Percentiles rank a stretch among this genome's conserved stretches.
phyloP scores from a whole-genome alignment of 2,888 invertebrate species.

The Melinopterus prodromus region DNA sequence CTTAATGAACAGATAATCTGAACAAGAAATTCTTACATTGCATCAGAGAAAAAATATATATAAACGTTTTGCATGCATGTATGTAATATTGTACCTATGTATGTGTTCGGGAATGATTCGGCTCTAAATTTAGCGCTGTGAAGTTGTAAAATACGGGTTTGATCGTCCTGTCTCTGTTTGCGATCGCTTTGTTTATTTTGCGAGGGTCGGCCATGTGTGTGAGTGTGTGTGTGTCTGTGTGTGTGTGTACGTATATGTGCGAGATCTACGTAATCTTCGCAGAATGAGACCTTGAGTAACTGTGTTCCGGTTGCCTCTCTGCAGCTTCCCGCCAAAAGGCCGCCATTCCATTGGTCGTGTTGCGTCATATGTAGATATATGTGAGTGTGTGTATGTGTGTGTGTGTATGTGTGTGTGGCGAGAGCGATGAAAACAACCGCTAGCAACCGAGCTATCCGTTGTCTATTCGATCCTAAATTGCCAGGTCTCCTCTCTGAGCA shows the following conservation, averaged over 20 bases:
- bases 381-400: no score
- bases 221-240: not conserved
- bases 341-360: not conserved
- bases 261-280: not conserved
- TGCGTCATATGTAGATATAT: not conserved
- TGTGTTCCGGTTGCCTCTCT: not conserved
- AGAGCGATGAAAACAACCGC: no score
- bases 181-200: not conserved
- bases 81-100: not conserved
- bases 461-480: no score
- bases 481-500: no score
- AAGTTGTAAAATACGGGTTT: not conserved
- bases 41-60: no score
- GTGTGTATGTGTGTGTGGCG: no score
- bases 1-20: no score
- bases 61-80: not conserved
- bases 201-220: not conserved
- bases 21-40: no score
- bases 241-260: not conserved
- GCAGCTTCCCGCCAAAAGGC: not conserved
- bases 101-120: not conserved
- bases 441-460: no score
- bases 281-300: slow-evolving; percentile 4
- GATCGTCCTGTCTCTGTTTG: not conserved
- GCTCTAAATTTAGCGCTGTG: not conserved